Evolutionary conservation across 2,113 vertebrate genomes (phyloP), one percentile per base, ranked within the genome.

Genomic region (Phrynosoma platyrhinos): DNA sequence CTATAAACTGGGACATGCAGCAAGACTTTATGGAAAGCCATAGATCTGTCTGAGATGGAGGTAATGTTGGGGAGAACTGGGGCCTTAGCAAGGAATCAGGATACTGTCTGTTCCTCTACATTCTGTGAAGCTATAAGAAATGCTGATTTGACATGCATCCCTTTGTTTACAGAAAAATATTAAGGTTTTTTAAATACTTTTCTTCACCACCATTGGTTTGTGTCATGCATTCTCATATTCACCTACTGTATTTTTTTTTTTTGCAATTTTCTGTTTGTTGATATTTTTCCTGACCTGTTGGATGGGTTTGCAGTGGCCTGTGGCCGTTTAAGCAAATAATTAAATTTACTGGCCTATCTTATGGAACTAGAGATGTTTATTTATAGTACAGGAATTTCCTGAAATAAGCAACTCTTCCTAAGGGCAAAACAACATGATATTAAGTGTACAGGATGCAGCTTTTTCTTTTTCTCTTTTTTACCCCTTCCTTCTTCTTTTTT

Each of bases 1-100:
- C 80, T 77, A n/a, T 80, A 88, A 88, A 83, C 74, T 76, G 64
- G 80, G 42, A 58, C 74, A 77, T 88, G 87, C 52, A 88, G 42
- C 62, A 68, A 53, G 64, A 53, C 14, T 36, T 76, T 32, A 82
- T 87, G 86, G 42, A 82, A n/a, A 42, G n/a, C 66, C 79, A 23
- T 8, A n/a, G 78, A 74, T 47, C 18, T 87, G 9, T 87, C 47
- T 72, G 36, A n/a, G 69, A 64, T 62, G 69, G 21, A 82, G n/a
- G 40, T 68, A 40, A 53, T 72, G 55, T 76, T 53, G 68, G 27
- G 36, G 52, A 87, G 80, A 87, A 23, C 12, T 32, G n/a, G n/a
- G 14, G n/a, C 23, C 64, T 85, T 78, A 13, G 58, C 58, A 62
- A 4, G 58, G 58, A 62, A 16, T 62, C 16, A 21, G 36, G 36